phyloP scores from a whole-genome alignment of 92 coral and sea anemone species.

The Nematostella vectensis region DNA sequence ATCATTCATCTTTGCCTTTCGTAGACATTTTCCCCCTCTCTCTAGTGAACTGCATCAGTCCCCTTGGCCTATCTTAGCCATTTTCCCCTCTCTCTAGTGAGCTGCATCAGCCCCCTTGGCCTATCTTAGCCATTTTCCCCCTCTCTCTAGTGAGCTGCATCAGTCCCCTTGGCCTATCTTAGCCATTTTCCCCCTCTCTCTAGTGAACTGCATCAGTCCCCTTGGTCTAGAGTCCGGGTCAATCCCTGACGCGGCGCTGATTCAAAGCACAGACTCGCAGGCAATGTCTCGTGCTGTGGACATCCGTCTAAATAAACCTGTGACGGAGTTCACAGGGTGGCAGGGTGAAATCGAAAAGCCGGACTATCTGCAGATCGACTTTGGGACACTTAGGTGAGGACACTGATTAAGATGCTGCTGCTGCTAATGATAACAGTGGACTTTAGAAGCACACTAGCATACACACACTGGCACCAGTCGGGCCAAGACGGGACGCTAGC shows the following conservation, averaged over 20 bases:
- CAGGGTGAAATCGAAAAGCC: conserved; percentile 31
- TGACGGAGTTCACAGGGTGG: conserved; percentile 45
- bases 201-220: conserved; percentile 62
- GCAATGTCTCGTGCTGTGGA: conserved; percentile 22
- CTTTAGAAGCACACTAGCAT: no score
- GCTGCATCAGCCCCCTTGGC: no score
- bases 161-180: conserved; percentile 47
- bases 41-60: no score
- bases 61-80: no score
- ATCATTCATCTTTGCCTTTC: conserved; percentile 55
- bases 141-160: conserved; percentile 74
- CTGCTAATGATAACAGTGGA: no score
- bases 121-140: no score
- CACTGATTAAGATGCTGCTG: no score
- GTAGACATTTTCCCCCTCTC: neutral
- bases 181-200: neutral
- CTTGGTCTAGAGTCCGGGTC: conserved; percentile 90
- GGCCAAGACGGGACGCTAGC: no score
- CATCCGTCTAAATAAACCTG: conserved; percentile 60
- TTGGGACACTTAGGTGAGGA: conserved; percentile 57
- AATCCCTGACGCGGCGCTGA: conserved; percentile 64
- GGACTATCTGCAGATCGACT: conserved; percentile 68
- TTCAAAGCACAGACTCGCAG: conserved; percentile 39
- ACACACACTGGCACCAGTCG: no score
- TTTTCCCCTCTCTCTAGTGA: no score